Evolutionary conservation across 2,797 vertebrate species (phyloP), one percentile per base, ranked within the genome.

Genomic region (Xenopus petersii): DNA sequence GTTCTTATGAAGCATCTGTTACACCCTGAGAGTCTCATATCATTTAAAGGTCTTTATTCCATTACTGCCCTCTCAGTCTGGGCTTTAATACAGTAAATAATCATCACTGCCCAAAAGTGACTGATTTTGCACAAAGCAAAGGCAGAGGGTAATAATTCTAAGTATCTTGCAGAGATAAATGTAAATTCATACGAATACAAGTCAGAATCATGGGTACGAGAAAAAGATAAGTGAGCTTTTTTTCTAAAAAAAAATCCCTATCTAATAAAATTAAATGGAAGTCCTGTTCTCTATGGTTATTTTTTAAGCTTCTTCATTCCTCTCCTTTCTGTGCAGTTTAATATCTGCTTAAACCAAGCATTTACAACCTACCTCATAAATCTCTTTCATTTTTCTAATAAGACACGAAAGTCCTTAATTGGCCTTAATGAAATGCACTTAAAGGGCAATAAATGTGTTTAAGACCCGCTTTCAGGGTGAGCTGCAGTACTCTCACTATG

Each of bases 381-480:
- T 93, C 91, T 92, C 91, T 89, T 93, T 93, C 90, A 91, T 92
- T 93, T 93, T 93, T 93, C 91, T 93, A 93, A 93, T 93, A 93
- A 93, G 91, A 92, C 91, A 92, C 92, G 91, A 92, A 93, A 92
- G 91, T 93, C 91, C 91, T 93, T 93, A 93, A 93, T 93, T 93
- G 91, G 91, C 90, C 90, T 92, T 93, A 93, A 93, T 93, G 91
- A 93, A 93, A 93, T 91, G 91, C 91, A 93, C 91, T 93, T 93
- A 92, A 92, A 92, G 91, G 91, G 91, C 91, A 92, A 93, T 93
- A 93, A 93, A 93, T 86, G 91, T 92, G 90, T 93, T 92, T 93
- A 92, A 92, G 89, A 90, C 90, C 90, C 91, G 91, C 89, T 92
- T 92, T 92, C 89, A 89, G 91, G 91, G 91, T 87, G 90, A 90